Evolutionary conservation across 2,888 invertebrate species (phyloP).

Genomic region (Himalopsyche japonica): DNA sequence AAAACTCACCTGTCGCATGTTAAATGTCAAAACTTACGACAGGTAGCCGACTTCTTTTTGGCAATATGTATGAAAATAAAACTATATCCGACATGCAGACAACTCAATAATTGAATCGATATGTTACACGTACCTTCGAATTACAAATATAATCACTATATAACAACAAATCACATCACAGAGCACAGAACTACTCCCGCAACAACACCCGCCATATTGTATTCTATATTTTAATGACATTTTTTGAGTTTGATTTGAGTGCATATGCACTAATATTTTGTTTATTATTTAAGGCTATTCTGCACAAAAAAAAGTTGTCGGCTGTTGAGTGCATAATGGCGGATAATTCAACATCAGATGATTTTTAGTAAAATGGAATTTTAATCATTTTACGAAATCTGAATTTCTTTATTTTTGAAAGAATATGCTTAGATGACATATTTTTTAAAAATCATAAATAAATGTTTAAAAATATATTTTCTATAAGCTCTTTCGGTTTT

Average conservation of each 20-base stretch:
- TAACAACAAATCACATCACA: conserved; percentile 8
- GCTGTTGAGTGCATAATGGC: neutral
- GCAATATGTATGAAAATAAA: neutral
- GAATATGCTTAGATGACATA: too few relatives aligned
- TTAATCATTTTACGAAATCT: too few relatives aligned
- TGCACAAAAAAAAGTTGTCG: neutral
- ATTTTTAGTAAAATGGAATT: neutral
- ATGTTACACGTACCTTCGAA: conserved; percentile 12
- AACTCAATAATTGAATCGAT: neutral
- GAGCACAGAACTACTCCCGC: conserved; percentile 2
- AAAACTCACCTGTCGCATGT: conserved; percentile 21
- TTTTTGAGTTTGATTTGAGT: neutral
- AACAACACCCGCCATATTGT: conserved; percentile 27
- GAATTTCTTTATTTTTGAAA: too few relatives aligned
- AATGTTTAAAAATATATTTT: too few relatives aligned
- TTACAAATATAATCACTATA: conserved; percentile 3
- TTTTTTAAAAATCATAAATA: too few relatives aligned
- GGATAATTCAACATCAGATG: too few relatives aligned
- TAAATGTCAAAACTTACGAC: conserved; percentile 23
- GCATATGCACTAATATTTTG: neutral
- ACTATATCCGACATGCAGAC: neutral
- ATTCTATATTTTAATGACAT: neutral
- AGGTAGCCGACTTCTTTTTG: conserved; percentile 15
- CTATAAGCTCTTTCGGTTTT: too few relatives aligned
- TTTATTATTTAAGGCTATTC: neutral